Conservation (phyloP, 2,113 vertebrate species). For the Choloepus hoffmanni region DNA sequence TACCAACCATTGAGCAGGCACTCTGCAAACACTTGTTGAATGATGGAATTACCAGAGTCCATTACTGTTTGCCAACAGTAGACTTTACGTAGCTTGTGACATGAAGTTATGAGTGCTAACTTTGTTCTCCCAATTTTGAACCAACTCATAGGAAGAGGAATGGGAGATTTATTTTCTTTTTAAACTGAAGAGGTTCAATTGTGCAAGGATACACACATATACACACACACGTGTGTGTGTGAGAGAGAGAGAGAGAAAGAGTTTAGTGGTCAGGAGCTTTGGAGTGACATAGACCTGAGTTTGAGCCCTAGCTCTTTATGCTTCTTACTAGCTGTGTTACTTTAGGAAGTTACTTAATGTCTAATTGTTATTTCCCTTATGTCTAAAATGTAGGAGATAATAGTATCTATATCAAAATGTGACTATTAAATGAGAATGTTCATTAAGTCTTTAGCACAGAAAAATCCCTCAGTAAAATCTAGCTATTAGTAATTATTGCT, state of each 20-base stretch:
- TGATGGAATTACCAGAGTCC: background rate
- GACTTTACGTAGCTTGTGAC: background rate
- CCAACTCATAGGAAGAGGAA: background rate
- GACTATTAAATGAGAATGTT: background rate
- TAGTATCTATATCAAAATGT: background rate
- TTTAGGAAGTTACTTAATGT: background rate
- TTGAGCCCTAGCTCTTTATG: background rate
- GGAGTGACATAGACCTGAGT: background rate
- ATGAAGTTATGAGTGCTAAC: background rate
- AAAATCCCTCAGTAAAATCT: conserved; percentile 32
- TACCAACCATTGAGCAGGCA: background rate
- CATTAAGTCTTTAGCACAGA: background rate
- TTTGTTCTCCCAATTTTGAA: conserved; percentile 16
- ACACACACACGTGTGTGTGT: background rate
- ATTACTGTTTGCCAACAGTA: background rate
- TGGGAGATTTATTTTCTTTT: background rate
- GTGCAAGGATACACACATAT: background rate
- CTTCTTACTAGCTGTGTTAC: background rate
- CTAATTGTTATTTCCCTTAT: conserved; percentile 26
- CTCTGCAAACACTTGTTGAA: background rate
- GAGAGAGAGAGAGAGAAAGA: no score
- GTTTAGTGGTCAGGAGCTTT: background rate
- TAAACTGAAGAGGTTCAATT: background rate
- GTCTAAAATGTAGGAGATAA: background rate
- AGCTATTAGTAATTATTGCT: conserved; percentile 46